Conservation (phyloP, 2,797 vertebrate species). For the Heterohyrax brucei region DNA sequence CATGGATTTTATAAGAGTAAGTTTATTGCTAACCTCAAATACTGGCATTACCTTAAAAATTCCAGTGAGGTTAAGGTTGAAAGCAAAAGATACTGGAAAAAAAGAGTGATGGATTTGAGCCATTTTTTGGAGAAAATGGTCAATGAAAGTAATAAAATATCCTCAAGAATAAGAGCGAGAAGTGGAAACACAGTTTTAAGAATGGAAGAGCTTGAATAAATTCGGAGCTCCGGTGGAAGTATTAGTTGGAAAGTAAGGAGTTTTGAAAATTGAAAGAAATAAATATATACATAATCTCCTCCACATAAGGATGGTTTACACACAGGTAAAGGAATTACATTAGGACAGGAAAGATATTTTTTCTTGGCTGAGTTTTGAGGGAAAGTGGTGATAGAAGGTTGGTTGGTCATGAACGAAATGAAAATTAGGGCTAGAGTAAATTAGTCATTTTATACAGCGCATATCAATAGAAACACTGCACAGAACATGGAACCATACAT, state of each 20-base stretch:
- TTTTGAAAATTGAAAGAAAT: slow-evolving; percentile 29
- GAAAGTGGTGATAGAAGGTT: background rate
- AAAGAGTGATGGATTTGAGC: background rate
- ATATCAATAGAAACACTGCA: background rate
- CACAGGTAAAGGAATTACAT: background rate
- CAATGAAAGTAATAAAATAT: background rate
- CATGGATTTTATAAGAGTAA: slow-evolving; percentile 7
- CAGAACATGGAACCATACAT: background rate
- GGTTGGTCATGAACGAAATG: slow-evolving; percentile 2
- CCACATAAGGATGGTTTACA: background rate
- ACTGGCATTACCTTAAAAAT: background rate
- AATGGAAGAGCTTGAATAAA: background rate
- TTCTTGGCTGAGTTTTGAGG: slow-evolving; percentile 5
- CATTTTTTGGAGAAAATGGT: background rate
- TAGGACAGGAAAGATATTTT: background rate
- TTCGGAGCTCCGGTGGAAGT: background rate
- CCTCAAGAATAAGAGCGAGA: background rate
- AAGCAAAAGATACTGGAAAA: background rate
- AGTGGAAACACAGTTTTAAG: background rate
- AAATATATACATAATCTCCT: background rate
- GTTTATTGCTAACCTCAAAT: background rate
- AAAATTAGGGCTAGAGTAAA: slow-evolving; percentile 1
- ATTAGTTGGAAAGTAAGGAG: background rate
- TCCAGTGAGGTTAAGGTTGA: background rate
- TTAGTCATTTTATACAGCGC: background rate